Evolutionary conservation across 2,797 vertebrate species (phyloP), one percentile per base, ranked within the genome.

Genomic region (Halcyon chelicuti): DNA sequence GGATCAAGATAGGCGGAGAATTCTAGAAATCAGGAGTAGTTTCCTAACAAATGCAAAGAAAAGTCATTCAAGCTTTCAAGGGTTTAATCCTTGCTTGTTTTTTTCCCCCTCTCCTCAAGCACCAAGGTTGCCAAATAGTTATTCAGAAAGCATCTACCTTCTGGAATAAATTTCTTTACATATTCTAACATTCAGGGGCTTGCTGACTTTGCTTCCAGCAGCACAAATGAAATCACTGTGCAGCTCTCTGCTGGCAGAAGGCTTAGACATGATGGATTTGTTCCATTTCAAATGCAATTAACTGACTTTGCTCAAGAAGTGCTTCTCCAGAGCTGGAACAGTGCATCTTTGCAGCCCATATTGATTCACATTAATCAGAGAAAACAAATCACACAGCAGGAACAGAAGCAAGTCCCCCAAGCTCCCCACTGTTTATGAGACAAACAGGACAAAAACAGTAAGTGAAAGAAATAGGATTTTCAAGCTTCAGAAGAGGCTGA

Each of bases 201-300:
- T 88, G 49, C 67, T 90, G 88, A 68, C 79, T 95, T 72, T 78
- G 80, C 42, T 94, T 91, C 78, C 86, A 95, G 83, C 51, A 75
- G 62, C 78, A 76, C 42, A 90, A 95, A 91, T 85, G 62, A 95
- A 97, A 95, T 96, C 81, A 90, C 55, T 91, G 66, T 75, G 61
- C 79, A 97, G 91, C 58, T 10, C 28, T 87, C 81, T 95, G 74
- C 77, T 92, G 74, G 79, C 86, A 91, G 81, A 89, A 96, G 82
- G 47, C 68, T 85, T 70, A 96, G 82, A 95, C 68, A 82, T 93
- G 87, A 97, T 94, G 92, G 94, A 97, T 97, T 94, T 93, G 73
- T 51, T 93, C 73, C 77, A 94, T 91, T 96, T 92, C 81, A 95
- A 94, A 96, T 85, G 66, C 84, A 96, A 97, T 96, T 97, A 94